phyloP scores from a whole-genome alignment of 2,113 vertebrate species.

The Vulpes lagopus region DNA sequence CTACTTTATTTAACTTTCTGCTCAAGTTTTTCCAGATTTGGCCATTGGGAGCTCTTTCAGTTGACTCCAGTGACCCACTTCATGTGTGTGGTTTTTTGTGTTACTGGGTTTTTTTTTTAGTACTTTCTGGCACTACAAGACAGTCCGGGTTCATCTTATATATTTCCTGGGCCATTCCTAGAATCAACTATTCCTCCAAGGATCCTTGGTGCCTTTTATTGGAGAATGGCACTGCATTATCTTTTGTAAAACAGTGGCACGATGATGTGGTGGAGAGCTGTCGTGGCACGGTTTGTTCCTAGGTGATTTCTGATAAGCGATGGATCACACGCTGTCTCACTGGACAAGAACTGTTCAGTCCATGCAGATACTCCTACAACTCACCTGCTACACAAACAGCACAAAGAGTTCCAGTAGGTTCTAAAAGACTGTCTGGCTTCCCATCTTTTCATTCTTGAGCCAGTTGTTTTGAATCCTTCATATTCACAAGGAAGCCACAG shows the following conservation, averaged over 20 bases:
- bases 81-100: not conserved
- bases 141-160: not conserved
- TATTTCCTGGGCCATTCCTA: not conserved
- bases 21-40: not conserved
- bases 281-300: not conserved
- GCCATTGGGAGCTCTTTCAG: not conserved
- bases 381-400: not conserved
- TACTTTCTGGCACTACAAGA: not conserved
- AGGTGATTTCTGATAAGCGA: constrained; percentile 17
- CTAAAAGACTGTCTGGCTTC: not conserved
- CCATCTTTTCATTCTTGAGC: constrained; percentile 2
- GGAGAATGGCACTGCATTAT: not conserved
- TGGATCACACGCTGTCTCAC: not conserved
- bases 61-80: not conserved
- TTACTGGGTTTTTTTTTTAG: not conserved
- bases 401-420: not conserved
- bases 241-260: not conserved
- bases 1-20: not conserved
- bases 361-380: not conserved
- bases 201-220: not conserved
- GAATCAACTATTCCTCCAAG: not conserved
- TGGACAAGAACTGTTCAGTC: not conserved
- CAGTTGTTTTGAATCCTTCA: constrained; percentile 26
- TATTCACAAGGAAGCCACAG: constrained; percentile 8
- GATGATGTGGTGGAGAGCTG: not conserved